A percentile compares a stretch with the other conserved stretches of the same genome.
Conservation (phyloP, 1,140 invertebrate species). For the Penaeus chinensis region DNA sequence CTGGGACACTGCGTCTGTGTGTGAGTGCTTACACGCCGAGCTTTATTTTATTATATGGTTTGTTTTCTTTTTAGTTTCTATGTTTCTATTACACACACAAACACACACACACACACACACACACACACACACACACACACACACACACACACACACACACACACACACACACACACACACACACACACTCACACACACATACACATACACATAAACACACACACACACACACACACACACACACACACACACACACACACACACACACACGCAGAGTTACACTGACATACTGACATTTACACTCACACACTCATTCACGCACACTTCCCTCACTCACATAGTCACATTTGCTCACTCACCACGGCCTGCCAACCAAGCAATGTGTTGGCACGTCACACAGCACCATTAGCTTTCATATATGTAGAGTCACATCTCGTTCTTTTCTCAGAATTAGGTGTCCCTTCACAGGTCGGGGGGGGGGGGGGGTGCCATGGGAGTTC, state of each 20-base stretch:
- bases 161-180: slow-evolving; percentile 30
- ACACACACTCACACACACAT: slow-evolving; percentile 18
- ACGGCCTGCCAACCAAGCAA: background rate
- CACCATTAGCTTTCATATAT: slow-evolving; percentile 34
- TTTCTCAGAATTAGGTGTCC: no score
- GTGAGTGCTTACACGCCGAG: no score
- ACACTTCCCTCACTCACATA: slow-evolving; percentile 21
- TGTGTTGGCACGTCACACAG: slow-evolving; percentile 19
- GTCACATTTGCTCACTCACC: background rate
- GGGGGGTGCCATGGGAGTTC: background rate
- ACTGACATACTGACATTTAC: background rate
- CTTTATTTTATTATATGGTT: no score
- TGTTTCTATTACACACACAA: background rate
- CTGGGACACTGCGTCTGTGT: no score
- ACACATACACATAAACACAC: background rate
- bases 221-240: slow-evolving; percentile 33
- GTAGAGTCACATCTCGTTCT: slow-evolving; percentile 16
- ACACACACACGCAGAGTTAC: slow-evolving; percentile 20
- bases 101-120: slow-evolving; percentile 29
- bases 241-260: background rate
- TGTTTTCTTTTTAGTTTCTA: no score
- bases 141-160: slow-evolving; percentile 14
- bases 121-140: slow-evolving; percentile 28
- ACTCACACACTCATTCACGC: slow-evolving; percentile 16
- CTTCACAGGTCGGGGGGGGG: background rate